These are phyloP conservation scores for Microplitis mediator DNA, from an alignment of 1,140 invertebrate species.

Conservation along the genomic window DNA sequence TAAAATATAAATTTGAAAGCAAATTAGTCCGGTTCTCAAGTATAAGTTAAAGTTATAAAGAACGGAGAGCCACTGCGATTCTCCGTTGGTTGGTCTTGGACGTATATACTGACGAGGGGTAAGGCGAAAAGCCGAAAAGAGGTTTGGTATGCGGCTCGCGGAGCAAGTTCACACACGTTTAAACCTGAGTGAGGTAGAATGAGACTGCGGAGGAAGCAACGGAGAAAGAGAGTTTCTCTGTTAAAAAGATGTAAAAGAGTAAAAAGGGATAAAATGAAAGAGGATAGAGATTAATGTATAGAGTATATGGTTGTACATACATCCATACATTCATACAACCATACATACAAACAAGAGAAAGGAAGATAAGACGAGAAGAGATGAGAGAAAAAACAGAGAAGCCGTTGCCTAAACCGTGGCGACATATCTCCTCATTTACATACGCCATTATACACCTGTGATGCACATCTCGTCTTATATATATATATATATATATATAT, in stretches of 20 bases:
- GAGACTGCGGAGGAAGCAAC: neutral
- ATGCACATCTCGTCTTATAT: no score
- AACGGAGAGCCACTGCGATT: conserved; percentile 21
- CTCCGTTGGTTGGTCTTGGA: conserved; percentile 5
- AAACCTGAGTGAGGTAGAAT: conserved; percentile 14
- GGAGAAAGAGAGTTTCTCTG: neutral
- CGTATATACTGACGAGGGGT: conserved; percentile 4
- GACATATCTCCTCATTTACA: conserved; percentile 44
- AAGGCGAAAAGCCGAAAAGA: conserved; percentile 37
- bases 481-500: no score
- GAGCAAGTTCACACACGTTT: conserved; percentile 54
- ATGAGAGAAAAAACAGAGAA: conserved; percentile 18
- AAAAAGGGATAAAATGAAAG: neutral
- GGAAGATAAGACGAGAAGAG: conserved; percentile 17
- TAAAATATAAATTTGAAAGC: no score
- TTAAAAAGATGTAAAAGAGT: no score
- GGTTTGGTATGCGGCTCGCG: conserved; percentile 55
- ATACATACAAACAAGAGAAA: neutral
- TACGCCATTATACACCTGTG: conserved; percentile 39
- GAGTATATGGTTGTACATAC: neutral
- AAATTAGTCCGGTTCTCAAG: no score
- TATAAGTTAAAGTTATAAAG: neutral
- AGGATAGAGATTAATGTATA: neutral
- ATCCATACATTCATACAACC: no score
- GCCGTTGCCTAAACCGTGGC: conserved; percentile 45